Evolutionary conservation across 2,888 invertebrate species (phyloP).

Genomic region (Omphaloscelis lunosa): DNA sequence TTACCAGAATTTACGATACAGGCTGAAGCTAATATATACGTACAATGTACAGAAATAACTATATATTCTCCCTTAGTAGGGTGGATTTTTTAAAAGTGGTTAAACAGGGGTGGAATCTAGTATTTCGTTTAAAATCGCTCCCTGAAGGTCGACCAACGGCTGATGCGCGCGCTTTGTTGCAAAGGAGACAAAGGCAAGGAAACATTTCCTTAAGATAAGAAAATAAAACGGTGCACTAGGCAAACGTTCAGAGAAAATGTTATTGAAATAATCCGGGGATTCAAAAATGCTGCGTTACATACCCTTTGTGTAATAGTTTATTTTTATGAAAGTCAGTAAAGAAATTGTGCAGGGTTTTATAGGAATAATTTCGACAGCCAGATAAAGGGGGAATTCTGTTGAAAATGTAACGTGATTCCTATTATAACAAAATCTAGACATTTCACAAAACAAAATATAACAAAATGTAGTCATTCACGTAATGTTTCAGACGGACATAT

Average conservation of each 20-base stretch:
- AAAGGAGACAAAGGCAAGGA: conserved; percentile 78
- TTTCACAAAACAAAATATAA: too few relatives aligned
- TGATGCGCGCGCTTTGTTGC: conserved; percentile 77
- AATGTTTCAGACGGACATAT: background rate
- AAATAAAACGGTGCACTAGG: conserved; percentile 78
- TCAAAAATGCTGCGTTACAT: conserved; percentile 53
- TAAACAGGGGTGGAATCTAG: conserved; percentile 71
- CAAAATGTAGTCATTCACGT: background rate
- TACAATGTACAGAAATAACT: conserved; percentile 62
- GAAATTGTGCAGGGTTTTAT: conserved; percentile 12
- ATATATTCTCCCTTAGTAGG: conserved; percentile 62
- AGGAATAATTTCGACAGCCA: background rate
- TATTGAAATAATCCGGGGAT: conserved; percentile 67
- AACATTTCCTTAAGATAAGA: conserved; percentile 80
- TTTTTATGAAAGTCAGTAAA: conserved; percentile 35
- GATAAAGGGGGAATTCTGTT: background rate
- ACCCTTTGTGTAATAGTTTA: conserved; percentile 53
- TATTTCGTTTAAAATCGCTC: conserved; percentile 81
- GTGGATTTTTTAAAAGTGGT: conserved; percentile 68
- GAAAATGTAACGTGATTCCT: background rate
- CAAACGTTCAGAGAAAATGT: conserved; percentile 73
- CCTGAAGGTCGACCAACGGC: conserved; percentile 77
- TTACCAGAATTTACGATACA: conserved; percentile 73
- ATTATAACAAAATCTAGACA: background rate
- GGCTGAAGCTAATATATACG: conserved; percentile 67